Evolutionary conservation across 1,140 invertebrate species (phyloP).

Genomic region (Phymastichus coffea): DNA sequence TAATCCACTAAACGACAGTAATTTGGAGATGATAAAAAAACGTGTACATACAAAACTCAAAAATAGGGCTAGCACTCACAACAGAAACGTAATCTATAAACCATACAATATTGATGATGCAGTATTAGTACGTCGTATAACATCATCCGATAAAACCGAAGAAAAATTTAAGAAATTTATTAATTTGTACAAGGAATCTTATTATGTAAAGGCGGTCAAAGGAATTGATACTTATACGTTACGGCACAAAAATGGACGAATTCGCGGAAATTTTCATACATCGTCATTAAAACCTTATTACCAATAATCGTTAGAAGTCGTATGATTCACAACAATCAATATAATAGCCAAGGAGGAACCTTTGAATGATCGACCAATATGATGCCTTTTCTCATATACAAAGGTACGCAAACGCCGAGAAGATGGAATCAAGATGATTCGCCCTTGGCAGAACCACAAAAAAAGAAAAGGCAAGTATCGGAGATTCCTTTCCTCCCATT

Average conservation of each 20-base stretch:
- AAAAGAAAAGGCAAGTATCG: too few relatives aligned
- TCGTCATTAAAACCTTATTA: too few relatives aligned
- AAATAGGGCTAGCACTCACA: too few relatives aligned
- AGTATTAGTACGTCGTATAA: not conserved
- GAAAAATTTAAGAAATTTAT: slow-evolving; percentile 39
- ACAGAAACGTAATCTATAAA: not conserved
- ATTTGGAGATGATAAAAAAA: not conserved
- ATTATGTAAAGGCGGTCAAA: slow-evolving; percentile 40
- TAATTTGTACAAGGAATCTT: slow-evolving; percentile 50
- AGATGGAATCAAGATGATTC: too few relatives aligned
- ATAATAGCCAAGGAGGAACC: too few relatives aligned
- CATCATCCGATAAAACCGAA: slow-evolving; percentile 49
- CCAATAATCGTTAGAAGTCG: too few relatives aligned
- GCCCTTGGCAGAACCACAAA: too few relatives aligned
- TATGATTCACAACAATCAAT: too few relatives aligned
- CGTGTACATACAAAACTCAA: not conserved
- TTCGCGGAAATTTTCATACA: not conserved
- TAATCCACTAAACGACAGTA: not conserved
- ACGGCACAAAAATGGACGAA: not conserved
- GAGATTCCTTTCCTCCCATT: too few relatives aligned
- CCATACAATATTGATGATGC: not conserved
- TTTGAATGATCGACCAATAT: too few relatives aligned
- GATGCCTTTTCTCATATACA: too few relatives aligned
- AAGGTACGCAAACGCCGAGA: too few relatives aligned
- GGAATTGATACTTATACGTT: not conserved